Conservation (phyloP, 1,140 invertebrate species). For the Phymastichus coffea region DNA sequence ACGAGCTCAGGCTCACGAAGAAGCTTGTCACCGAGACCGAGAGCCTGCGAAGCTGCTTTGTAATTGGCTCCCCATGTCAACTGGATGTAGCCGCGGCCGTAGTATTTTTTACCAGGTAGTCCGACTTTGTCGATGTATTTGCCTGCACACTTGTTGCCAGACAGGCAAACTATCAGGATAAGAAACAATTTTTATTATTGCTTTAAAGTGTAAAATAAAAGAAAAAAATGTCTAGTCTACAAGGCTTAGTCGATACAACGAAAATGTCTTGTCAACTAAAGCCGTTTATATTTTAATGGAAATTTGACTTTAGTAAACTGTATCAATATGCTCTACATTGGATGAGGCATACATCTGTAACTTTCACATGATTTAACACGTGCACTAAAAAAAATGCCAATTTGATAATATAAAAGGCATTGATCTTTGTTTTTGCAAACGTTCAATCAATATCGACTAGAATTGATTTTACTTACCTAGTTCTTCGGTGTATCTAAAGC, state of each 20-base stretch:
- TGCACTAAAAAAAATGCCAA: too few relatives aligned
- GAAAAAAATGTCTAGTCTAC: too few relatives aligned
- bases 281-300: too few relatives aligned
- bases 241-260: too few relatives aligned
- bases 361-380: too few relatives aligned
- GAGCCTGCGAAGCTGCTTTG: background rate
- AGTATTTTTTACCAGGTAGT: background rate
- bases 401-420: too few relatives aligned
- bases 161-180: background rate
- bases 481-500: background rate
- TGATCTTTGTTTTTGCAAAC: background rate
- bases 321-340: too few relatives aligned
- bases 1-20: background rate
- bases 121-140: background rate
- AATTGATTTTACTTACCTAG: background rate
- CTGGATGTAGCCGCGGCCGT: slow-evolving; percentile 7
- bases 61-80: slow-evolving; percentile 2
- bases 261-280: too few relatives aligned
- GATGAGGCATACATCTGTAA: too few relatives aligned
- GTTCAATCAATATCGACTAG: background rate
- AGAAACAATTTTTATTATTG: background rate
- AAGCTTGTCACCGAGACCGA: background rate
- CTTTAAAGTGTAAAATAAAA: too few relatives aligned
- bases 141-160: background rate
- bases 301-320: too few relatives aligned